A percentile compares a stretch with the other conserved stretches of the same genome.
Conservation (phyloP, 2,113 vertebrate genomes). For the Paramormyrops kingsleyae region DNA sequence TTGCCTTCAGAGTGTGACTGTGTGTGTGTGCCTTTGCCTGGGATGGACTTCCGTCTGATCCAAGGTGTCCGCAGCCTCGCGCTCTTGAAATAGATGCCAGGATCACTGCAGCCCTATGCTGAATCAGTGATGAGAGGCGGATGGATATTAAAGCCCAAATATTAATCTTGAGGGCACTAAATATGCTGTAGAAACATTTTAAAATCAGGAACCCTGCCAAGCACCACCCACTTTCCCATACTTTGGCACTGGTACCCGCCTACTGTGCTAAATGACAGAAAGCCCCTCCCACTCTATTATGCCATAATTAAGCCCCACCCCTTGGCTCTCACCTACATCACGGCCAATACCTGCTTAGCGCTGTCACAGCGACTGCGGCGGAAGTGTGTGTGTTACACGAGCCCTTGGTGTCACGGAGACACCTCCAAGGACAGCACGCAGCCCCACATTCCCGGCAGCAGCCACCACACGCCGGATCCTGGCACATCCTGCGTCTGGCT, state of each 20-base stretch:
- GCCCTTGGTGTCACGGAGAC: neutral
- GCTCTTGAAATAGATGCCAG: neutral
- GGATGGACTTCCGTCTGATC: neutral
- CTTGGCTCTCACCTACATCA: neutral
- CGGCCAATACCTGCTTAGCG: neutral
- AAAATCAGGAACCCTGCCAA: neutral
- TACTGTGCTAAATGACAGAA: neutral
- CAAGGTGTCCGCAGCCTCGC: neutral
- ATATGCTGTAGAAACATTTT: neutral
- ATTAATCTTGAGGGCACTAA: neutral
- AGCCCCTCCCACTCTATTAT: neutral
- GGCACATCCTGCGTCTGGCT: neutral
- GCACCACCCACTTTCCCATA: neutral
- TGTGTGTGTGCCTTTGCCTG: neutral
- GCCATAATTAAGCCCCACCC: neutral
- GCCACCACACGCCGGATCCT: neutral
- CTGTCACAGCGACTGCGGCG: neutral
- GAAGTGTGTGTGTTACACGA: neutral
- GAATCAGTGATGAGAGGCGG: neutral
- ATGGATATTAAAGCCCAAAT: neutral
- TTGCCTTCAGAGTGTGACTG: neutral
- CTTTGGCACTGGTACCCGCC: neutral
- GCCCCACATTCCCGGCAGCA: neutral
- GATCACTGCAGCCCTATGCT: neutral
- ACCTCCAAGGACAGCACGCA: neutral